Base-by-base conservation (phyloP, 2,888 invertebrate genomes). In the Lagria hirta region DNA sequence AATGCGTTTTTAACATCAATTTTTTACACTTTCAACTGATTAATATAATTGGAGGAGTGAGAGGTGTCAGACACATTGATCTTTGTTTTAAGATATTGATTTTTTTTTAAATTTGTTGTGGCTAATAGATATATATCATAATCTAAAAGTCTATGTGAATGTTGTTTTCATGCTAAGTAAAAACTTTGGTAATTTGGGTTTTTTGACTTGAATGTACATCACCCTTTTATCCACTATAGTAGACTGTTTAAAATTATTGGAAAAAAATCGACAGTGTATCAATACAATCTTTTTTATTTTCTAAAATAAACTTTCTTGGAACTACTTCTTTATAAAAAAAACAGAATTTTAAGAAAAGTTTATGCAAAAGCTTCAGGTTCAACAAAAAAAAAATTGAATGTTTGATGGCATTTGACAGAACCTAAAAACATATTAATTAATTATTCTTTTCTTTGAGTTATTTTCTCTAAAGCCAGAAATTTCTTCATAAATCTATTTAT, bases 191-290 rank as follows among this genome's bases (percentile, higher is more conserved):
- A 18, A 18, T 18, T 18, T 18, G 20, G n/a, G n/a, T n/a, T 18
- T 18, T 18, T 5, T 6, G 5, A 18, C 5, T 18, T n/a, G n/a
- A 18, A 18, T 6, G 20, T 18, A 18, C 5, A 18, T 18, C 5
- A 18, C 20, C n/a, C 20, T 18, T 18, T 18, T n/a, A 18, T 18
- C 20, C 20, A 6, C 20, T 18, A 18, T n/a, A 18, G n/a, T 18
- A n/a, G 5, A 18, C n/a, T n/a, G n/a, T 6, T 18, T 18, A 6
- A 6, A 6, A 18, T 18, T 18, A 18, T 18, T 18, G n/a, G n/a
- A 18, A 18, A 18, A 18, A 18, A 6, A 6, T 6, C 20, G n/a
- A 18, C 5, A 6, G 20, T 18, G 20, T 6, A 18, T 5, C 20
- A 18, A 5, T 18, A 18, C 20, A 6, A n/a, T n/a, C n/a, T 18